phyloP scores from a whole-genome alignment of 2,797 vertebrate species.

The Rhadinocentrus ornatus region DNA sequence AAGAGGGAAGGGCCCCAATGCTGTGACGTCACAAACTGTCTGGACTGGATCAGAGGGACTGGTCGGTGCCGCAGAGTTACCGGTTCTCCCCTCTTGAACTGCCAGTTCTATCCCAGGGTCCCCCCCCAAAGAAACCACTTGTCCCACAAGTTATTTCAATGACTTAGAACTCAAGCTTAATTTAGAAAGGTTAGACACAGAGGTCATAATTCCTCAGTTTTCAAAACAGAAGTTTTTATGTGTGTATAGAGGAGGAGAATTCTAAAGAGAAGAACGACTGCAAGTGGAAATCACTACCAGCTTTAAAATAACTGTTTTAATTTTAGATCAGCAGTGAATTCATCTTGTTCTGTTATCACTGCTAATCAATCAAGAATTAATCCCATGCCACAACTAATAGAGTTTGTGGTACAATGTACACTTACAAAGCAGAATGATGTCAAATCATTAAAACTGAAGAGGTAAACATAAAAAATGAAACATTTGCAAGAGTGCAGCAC shows the following conservation, averaged over 20 bases:
- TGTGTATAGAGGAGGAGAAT: background rate
- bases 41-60: slow-evolving; percentile 79
- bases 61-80: slow-evolving; percentile 63
- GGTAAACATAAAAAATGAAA: slow-evolving; percentile 44
- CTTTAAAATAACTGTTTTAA: slow-evolving; percentile 18
- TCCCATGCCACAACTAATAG: slow-evolving; percentile 5
- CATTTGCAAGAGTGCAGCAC: slow-evolving; percentile 13
- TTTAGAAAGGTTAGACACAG: slow-evolving; percentile 75
- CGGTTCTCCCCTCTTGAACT: slow-evolving; percentile 33
- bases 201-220: slow-evolving; percentile 63
- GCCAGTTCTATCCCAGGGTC: slow-evolving; percentile 60
- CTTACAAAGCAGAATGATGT: slow-evolving; percentile 37
- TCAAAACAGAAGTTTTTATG: slow-evolving; percentile 57
- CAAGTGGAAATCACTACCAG: slow-evolving; percentile 17
- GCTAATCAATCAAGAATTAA: slow-evolving; percentile 15
- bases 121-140: slow-evolving; percentile 58
- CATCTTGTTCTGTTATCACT: slow-evolving; percentile 18
- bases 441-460: slow-evolving; percentile 49
- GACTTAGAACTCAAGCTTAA: slow-evolving; percentile 58
- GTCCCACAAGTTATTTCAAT: slow-evolving; percentile 72
- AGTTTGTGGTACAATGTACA: slow-evolving; percentile 8
- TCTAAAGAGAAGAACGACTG: background rate
- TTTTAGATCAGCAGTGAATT: slow-evolving; percentile 13
- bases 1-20: slow-evolving; percentile 68
- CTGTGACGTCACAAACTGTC: slow-evolving; percentile 76